Evolutionary conservation across 2,113 vertebrate species (phyloP), one percentile per base, ranked within the genome.

Genomic region (Notechis scutatus): DNA sequence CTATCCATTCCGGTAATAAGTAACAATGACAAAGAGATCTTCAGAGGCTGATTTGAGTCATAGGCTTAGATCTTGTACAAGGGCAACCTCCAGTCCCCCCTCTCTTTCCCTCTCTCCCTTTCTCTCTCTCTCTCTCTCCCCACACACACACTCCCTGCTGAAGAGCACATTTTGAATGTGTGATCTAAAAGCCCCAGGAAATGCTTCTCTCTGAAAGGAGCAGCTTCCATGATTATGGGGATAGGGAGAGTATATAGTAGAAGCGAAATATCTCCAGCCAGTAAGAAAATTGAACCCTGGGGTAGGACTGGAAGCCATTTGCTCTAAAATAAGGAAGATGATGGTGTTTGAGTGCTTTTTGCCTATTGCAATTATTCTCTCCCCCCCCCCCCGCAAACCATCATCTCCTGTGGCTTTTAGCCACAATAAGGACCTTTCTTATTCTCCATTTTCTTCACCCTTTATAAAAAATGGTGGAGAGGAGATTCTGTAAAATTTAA

Each of bases 11-110:
- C 14, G 42, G 18, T 23, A 47, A 59, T 42, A 59, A 61, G 45
- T 61, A 54, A 59, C 10, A 21, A 85, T 59, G 64, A 50, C 64
- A 34, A 47, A 92, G 61, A 81, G 7, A 26, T 90, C n/a, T 50
- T 85, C 64, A 39, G 45, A 90, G 92, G 88, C 88, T 14, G 21
- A 34, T 90, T 90, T 90, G 54, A 89, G 23, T 59, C 92, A 93
- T 8, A 90, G 52, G 24, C 57, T 69, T 26, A 10, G 57, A 87
- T 88, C 56, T 52, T 88, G 5, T 20, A 64, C 74, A 90, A 85
- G 59, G 39, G 24, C 59, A 47, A 11, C 39, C n/a, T 23, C 6
- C 4, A 26, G 2, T 90, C 21, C 23, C 18, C 54, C 12, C 52
- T 21, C 56, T 7, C 55, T 21, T 4, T 57, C 26, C 12, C 61